Conservation (phyloP, 2,888 invertebrate genomes). For the Iphiclides podalirius region DNA sequence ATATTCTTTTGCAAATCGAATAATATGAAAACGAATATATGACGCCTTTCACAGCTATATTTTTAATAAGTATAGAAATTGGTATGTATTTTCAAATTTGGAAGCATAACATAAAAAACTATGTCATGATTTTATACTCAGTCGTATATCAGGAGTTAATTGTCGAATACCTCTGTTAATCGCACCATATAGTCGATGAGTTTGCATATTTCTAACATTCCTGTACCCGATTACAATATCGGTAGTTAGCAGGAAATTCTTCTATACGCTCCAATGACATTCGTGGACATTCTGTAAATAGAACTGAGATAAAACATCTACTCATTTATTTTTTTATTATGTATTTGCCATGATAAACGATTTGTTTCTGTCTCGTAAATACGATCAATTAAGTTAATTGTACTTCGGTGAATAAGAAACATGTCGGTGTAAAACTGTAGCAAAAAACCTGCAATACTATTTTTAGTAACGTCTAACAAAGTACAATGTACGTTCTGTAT, state of each 20-base stretch:
- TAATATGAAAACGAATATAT: too few relatives aligned
- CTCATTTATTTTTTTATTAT: not conserved
- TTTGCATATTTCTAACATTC: constrained; percentile 16
- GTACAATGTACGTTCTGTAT: too few relatives aligned
- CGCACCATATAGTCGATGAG: too few relatives aligned
- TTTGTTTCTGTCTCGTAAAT: not conserved
- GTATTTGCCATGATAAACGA: not conserved
- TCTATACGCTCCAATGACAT: constrained; percentile 12
- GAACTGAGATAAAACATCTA: constrained; percentile 2
- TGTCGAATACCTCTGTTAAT: too few relatives aligned
- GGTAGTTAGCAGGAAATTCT: constrained; percentile 8
- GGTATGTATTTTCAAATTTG: too few relatives aligned
- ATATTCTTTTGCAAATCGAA: too few relatives aligned
- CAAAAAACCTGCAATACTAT: not conserved
- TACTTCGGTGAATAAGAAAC: not conserved
- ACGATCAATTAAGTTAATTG: constrained; percentile 15
- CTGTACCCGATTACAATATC: constrained; percentile 1
- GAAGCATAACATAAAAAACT: too few relatives aligned
- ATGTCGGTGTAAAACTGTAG: not conserved
- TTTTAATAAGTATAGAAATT: too few relatives aligned
- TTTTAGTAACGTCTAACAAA: not conserved
- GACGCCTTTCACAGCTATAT: too few relatives aligned
- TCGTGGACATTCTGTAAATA: constrained; percentile 16
- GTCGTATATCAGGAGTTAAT: too few relatives aligned
- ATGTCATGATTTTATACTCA: too few relatives aligned